Evolutionary conservation across 2,888 invertebrate species (phyloP).

Genomic region (Sminthurides aquaticus): DNA sequence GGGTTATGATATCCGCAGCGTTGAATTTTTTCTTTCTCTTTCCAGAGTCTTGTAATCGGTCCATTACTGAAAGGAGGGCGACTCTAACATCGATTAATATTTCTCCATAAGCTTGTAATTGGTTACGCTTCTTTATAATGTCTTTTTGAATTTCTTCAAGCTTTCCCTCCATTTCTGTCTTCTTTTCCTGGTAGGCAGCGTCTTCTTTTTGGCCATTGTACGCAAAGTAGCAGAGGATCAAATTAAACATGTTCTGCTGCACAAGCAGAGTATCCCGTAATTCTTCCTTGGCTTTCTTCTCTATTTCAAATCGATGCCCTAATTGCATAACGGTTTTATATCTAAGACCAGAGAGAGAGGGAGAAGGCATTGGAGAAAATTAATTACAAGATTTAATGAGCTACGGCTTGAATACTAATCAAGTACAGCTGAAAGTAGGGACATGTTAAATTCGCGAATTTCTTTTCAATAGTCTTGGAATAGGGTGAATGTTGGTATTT

Average conservation of each 20-base stretch:
- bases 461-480: too few species aligned
- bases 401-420: too few species aligned
- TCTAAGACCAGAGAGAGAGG: too few species aligned
- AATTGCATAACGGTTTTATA: conserved; percentile 34
- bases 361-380: neutral
- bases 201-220: conserved; percentile 35
- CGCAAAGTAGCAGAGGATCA: conserved; percentile 36
- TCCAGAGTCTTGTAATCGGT: conserved; percentile 24
- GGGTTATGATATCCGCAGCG: conserved; percentile 19
- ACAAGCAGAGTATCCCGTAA: conserved; percentile 31
- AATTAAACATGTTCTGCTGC: conserved; percentile 32
- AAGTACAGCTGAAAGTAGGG: too few species aligned
- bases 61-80: conserved; percentile 30
- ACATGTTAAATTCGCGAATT: too few species aligned
- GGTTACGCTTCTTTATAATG: conserved; percentile 20
- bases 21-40: conserved; percentile 25
- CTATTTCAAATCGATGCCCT: conserved; percentile 29
- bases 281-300: conserved; percentile 32
- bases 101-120: conserved; percentile 30
- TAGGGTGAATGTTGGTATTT: too few species aligned
- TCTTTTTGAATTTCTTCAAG: conserved; percentile 20
- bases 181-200: conserved; percentile 24
- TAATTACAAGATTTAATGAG: neutral
- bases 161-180: conserved; percentile 20
- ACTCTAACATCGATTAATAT: conserved; percentile 30